phyloP scores from a whole-genome alignment of 1,140 invertebrate species.

The Scaptomyza graminum region DNA sequence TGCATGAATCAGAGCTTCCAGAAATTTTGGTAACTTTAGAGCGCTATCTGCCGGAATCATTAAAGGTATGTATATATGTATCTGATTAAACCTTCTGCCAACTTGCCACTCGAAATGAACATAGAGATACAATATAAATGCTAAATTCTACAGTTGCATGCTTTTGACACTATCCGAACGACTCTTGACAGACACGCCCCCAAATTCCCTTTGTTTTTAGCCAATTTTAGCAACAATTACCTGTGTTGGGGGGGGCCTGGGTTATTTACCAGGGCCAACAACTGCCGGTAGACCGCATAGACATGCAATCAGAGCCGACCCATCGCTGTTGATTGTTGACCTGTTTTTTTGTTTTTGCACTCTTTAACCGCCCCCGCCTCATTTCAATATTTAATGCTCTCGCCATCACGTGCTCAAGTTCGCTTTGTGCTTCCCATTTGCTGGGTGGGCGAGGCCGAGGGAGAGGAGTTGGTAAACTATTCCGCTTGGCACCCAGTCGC shows the following conservation, averaged over 20 bases:
- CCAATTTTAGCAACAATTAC: conserved; percentile 68
- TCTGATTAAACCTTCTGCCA: too few relatives aligned
- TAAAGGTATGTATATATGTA: conserved; percentile 86
- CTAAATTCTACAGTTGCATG: background rate
- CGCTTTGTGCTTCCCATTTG: conserved; percentile 1
- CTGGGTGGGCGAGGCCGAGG: too few relatives aligned
- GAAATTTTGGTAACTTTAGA: conserved; percentile 90
- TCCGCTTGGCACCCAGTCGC: conserved; percentile 48
- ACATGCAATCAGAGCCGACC: conserved; percentile 66
- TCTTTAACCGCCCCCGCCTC: conserved; percentile 24
- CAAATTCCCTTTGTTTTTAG: conserved; percentile 22
- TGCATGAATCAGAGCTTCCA: conserved; percentile 91
- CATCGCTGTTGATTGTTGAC: conserved; percentile 60
- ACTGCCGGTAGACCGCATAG: conserved; percentile 48
- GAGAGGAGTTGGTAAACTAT: conserved; percentile 18
- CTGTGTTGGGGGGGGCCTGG: conserved; percentile 7
- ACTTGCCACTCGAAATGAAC: background rate
- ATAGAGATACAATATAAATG: conserved; percentile 3
- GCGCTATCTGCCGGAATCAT: conserved; percentile 91
- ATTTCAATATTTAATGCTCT: conserved; percentile 43
- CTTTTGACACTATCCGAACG: background rate
- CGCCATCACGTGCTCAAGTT: conserved; percentile 58
- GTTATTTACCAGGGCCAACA: background rate
- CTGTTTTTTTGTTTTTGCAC: conserved; percentile 54
- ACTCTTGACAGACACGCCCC: conserved; percentile 47